These are phyloP conservation scores for Eclectus roratus DNA, from an alignment of 2,113 vertebrate genomes.

Conservation along the genomic window DNA sequence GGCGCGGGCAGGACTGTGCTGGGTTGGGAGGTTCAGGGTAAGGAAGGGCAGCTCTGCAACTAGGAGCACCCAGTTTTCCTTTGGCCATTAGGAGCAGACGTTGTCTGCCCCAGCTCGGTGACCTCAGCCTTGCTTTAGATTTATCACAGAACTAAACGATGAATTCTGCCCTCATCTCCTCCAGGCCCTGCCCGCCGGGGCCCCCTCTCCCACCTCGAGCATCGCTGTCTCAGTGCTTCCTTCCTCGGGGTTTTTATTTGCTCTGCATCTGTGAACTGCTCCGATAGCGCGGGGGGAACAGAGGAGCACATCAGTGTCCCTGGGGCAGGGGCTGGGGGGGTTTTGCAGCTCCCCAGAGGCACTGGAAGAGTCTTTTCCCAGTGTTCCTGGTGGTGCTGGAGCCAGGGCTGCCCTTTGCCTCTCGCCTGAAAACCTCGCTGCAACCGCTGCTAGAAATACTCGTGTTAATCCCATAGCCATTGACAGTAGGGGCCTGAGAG, in stretches of 20 bases:
- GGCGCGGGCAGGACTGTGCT: rapidly evolving
- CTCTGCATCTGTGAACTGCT: neutral
- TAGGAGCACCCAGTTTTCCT: neutral
- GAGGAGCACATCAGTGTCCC: neutral
- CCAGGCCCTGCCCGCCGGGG: rapidly evolving
- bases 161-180: rapidly evolving
- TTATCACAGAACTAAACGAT: neutral
- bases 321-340: neutral
- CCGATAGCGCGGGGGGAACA: rapidly evolving
- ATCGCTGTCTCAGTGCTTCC: neutral
- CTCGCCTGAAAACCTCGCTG: neutral
- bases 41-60: neutral
- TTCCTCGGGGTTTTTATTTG: neutral
- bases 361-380: neutral
- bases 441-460: neutral
- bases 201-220: neutral
- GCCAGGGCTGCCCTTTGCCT: rapidly evolving
- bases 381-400: neutral
- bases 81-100: rapidly evolving
- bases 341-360: neutral
- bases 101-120: neutral
- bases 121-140: neutral
- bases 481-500: neutral
- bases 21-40: neutral
- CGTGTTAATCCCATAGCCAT: rapidly evolving